phyloP scores from a whole-genome alignment of 2,888 invertebrate species.

The Lomographa bimaculata region DNA sequence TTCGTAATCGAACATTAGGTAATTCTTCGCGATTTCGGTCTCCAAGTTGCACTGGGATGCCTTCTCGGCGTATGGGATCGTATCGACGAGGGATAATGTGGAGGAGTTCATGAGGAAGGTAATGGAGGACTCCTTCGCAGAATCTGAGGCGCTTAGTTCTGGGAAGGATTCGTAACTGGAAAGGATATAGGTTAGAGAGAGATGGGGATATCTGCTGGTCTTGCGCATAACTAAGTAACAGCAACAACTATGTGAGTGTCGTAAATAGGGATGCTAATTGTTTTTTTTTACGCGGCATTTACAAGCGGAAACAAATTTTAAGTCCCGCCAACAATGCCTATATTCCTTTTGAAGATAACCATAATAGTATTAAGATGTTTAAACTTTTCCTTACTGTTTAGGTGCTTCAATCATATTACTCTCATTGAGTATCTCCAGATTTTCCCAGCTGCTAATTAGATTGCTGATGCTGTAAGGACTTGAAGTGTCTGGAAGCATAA shows the following conservation, averaged over 20 bases:
- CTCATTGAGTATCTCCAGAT: conserved; percentile 35
- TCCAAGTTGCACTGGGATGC: conserved; percentile 67
- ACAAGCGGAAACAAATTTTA: too few relatives aligned
- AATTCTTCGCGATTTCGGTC: conserved; percentile 56
- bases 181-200: conserved; percentile 24
- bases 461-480: conserved; percentile 46
- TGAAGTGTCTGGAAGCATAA: conserved; percentile 44
- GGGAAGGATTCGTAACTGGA: conserved; percentile 55
- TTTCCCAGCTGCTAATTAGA: conserved; percentile 51
- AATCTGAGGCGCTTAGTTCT: conserved; percentile 36
- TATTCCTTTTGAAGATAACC: too few relatives aligned
- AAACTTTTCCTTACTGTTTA: conserved; percentile 52
- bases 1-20: conserved; percentile 69
- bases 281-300: too few relatives aligned
- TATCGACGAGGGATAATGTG: conserved; percentile 36
- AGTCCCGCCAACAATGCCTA: too few relatives aligned
- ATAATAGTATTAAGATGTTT: too few relatives aligned
- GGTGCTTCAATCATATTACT: conserved; percentile 43
- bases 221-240: too few relatives aligned
- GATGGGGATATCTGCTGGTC: too few relatives aligned
- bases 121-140: conserved; percentile 43
- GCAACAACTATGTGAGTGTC: too few relatives aligned
- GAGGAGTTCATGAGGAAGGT: conserved; percentile 41
- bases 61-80: conserved; percentile 50
- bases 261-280: too few relatives aligned